Conservation (phyloP, 2,113 vertebrate genomes). For the Sphyrna mokarran region DNA sequence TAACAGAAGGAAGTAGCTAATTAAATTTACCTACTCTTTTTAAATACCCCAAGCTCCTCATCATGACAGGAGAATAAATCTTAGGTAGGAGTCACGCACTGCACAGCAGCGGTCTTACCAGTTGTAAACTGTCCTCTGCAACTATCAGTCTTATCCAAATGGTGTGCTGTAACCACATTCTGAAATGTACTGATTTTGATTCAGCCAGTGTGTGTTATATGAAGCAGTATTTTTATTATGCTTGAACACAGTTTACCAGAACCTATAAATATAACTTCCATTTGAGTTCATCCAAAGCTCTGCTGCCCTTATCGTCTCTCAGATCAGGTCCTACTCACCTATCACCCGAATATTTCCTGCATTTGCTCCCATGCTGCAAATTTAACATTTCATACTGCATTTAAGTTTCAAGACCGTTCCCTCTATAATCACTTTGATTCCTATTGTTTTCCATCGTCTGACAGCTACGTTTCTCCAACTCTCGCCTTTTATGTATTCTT, state of each 20-base stretch:
- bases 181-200: neutral
- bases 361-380: neutral
- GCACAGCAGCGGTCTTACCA: neutral
- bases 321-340: neutral
- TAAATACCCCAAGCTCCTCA: neutral
- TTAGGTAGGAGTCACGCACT: neutral
- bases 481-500: neutral
- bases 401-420: neutral
- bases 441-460: neutral
- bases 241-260: neutral
- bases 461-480: neutral
- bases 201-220: neutral
- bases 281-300: neutral
- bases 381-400: neutral
- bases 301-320: neutral
- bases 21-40: neutral
- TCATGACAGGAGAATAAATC: neutral
- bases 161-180: neutral
- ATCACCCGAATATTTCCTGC: neutral
- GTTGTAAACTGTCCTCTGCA: neutral
- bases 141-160: neutral
- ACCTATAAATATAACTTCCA: neutral
- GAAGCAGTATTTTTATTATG: neutral
- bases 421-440: neutral
- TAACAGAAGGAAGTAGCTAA: neutral